Conservation (phyloP, 2,888 invertebrate genomes). For the Cephus spinipes region DNA sequence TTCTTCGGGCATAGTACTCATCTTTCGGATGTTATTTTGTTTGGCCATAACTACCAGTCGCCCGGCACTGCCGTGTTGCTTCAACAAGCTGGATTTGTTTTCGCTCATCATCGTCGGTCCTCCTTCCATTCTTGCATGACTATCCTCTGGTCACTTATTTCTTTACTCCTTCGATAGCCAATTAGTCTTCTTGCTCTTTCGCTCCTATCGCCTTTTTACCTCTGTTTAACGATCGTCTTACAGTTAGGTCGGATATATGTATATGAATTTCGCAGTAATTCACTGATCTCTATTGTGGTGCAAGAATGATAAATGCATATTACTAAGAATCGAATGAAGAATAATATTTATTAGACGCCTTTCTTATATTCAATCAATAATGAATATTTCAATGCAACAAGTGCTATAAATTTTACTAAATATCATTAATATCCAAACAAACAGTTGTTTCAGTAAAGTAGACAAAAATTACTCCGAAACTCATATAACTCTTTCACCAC, state of each 20-base stretch:
- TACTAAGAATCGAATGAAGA: background rate
- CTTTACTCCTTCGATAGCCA: background rate
- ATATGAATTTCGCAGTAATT: background rate
- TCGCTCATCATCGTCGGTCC: conserved; percentile 13
- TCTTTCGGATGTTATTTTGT: conserved; percentile 48
- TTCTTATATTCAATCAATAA: background rate
- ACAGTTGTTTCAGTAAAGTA: background rate
- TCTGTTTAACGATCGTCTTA: background rate
- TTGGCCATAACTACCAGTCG: conserved; percentile 1
- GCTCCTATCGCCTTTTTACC: background rate
- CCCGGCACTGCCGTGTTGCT: conserved; percentile 27
- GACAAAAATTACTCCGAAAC: background rate
- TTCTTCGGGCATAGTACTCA: conserved; percentile 60
- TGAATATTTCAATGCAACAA: background rate
- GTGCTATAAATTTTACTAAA: background rate
- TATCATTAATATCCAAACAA: background rate
- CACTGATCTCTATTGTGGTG: background rate
- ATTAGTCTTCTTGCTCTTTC: background rate
- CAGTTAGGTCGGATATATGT: background rate
- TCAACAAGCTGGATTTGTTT: conserved; percentile 34
- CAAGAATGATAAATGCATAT: background rate
- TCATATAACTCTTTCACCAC: background rate
- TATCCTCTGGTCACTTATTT: background rate
- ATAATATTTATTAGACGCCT: too few species aligned
- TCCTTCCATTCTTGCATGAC: conserved; percentile 15